Evolutionary conservation across 1,140 invertebrate genomes (phyloP), one percentile per base, ranked within the genome.

Genomic region (Caenorhabditis remanei): DNA sequence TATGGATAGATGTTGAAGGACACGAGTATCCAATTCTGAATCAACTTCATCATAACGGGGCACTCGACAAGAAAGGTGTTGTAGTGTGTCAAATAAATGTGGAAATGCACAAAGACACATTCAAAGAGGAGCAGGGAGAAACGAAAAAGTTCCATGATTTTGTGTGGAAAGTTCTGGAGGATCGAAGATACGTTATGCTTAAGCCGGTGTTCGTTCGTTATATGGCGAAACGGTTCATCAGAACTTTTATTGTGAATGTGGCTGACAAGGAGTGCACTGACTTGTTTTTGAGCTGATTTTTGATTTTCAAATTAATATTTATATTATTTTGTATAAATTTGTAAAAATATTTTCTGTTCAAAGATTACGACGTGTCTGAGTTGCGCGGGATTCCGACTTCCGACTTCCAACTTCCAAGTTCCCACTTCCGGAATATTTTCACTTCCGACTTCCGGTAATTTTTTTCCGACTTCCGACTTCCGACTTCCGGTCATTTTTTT

Each of bases 41-140:
- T 43, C 40, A 43, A n/a, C 21, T 71, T 19, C 41, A 71, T 43
- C 9, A n/a, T 1, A n/a, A 71, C 4, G 41, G 65, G 3, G 11
- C 13, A n/a, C 8, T 71, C 9, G 65, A 71, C 1, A 71, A 71
- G 19, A 19, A 71, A 3, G 65, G 65, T 9, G 41, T 71, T 3
- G 46, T 43, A 43, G 46, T 71, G 4, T 71, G 65, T 46, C 65
- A 71, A n/a, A 71, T 71, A 2, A 71, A 71, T n/a, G 41, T 71
- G 11, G 65, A 71, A 43, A 14, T 71, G 4, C 65, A 71, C 19
- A 71, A 71, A n/a, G 65, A 43, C 19, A 43, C 19, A 1, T 43
- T 19, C 41, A 43, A 46, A 6, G 40, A n/a, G 14, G 4, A 14
- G 0, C 11, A 4, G 6, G 40, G 11, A n/a, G 65, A 71, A 71